These are phyloP conservation scores for Triplophysa bombifrons DNA, from an alignment of 2,797 vertebrate genomes.

Conservation along the genomic window DNA sequence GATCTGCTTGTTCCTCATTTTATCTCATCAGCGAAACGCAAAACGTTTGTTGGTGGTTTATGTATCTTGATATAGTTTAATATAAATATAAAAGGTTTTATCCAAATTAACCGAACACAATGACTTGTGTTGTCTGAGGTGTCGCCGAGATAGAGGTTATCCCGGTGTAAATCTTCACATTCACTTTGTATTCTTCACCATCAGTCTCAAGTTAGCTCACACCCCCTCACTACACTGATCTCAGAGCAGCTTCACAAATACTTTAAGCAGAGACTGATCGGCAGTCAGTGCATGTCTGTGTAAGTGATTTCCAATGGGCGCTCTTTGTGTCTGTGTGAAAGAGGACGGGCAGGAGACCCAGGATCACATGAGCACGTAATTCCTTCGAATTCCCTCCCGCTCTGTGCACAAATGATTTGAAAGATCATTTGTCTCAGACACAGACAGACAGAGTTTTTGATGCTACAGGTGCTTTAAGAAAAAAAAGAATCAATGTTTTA, in stretches of 20 bases:
- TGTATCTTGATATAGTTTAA: too few species aligned
- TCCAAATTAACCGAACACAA: not conserved
- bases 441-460: too few species aligned
- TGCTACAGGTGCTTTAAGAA: not conserved
- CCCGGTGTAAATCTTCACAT: conserved; percentile 41
- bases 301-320: conserved; percentile 35
- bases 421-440: not conserved
- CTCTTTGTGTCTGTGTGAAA: conserved; percentile 63
- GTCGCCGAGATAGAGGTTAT: not conserved
- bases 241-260: conserved; percentile 28
- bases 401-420: conserved; percentile 20
- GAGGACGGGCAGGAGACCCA: conserved; percentile 50
- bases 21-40: not conserved
- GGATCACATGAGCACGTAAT: conserved; percentile 53
- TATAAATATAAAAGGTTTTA: too few species aligned
- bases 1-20: not conserved
- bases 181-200: conserved; percentile 22
- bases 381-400: conserved; percentile 55
- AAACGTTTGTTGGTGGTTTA: too few species aligned
- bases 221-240: conserved; percentile 17
- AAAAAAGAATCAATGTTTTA: too few species aligned
- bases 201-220: not conserved
- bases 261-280: conserved; percentile 18
- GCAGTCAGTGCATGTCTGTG: conserved; percentile 15
- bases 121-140: not conserved